These are phyloP conservation scores for Fistularia commersonii DNA, from an alignment of 2,797 vertebrate genomes.

Conservation along the genomic window DNA sequence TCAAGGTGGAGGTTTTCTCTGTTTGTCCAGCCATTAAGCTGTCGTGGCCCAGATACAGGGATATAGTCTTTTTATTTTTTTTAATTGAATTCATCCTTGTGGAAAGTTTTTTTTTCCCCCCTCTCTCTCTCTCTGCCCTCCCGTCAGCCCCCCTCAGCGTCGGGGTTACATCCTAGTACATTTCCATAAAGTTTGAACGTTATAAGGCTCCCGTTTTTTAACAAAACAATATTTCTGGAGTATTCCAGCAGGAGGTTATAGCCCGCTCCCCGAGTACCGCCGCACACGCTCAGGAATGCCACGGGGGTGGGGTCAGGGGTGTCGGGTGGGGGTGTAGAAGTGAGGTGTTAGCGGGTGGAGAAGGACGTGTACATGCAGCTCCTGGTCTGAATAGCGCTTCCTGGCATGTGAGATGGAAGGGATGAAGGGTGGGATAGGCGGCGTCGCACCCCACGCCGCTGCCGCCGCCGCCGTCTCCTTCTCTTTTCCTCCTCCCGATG, in stretches of 20 bases:
- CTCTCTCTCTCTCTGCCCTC: too few species aligned
- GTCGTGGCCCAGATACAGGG: slow-evolving; percentile 12
- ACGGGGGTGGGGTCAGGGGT: background rate
- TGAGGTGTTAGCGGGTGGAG: slow-evolving; percentile 48
- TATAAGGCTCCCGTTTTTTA: background rate
- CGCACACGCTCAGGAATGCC: background rate
- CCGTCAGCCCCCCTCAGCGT: too few species aligned
- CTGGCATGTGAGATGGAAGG: slow-evolving; percentile 72
- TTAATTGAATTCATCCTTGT: slow-evolving; percentile 16
- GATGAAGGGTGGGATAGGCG: slow-evolving; percentile 45
- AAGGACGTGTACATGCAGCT: slow-evolving; percentile 73
- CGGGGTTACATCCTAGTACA: background rate
- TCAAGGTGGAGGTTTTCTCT: slow-evolving; percentile 20
- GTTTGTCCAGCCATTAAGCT: slow-evolving; percentile 36
- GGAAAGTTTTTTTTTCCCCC: slow-evolving; percentile 18
- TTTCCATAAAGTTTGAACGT: slow-evolving; percentile 1
- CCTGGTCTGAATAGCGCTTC: slow-evolving; percentile 73
- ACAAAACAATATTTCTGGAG: background rate
- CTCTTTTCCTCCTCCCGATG: slow-evolving; percentile 53
- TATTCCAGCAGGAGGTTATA: too few species aligned
- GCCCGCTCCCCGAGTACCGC: too few species aligned
- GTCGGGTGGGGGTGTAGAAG: slow-evolving; percentile 13
- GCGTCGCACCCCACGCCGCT: slow-evolving; percentile 25
- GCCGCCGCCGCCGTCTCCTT: slow-evolving; percentile 31
- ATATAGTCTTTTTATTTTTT: slow-evolving; percentile 28